Percentiles rank a stretch among this genome's conserved stretches.
Evolutionary conservation across 2,113 vertebrate genomes (phyloP).

Genomic region (Illadopsis cleaveri): DNA sequence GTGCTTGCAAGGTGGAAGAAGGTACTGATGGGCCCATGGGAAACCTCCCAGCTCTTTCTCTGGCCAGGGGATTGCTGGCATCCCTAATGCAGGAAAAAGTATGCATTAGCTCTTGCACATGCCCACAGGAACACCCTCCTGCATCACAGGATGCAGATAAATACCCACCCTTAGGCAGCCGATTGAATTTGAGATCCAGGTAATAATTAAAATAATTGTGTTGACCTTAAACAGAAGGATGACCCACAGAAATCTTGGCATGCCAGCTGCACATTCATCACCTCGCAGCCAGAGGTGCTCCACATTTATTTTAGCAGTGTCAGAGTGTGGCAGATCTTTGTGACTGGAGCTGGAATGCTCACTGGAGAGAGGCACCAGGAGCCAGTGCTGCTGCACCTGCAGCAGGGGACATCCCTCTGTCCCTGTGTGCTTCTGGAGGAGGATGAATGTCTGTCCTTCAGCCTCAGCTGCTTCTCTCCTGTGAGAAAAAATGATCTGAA

Average conservation of each 20-base stretch:
- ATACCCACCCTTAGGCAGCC: not conserved
- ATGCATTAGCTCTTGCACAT: rapidly evolving
- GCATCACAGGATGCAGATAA: not conserved
- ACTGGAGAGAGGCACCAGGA: not conserved
- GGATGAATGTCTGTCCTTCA: not conserved
- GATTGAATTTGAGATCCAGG: not conserved
- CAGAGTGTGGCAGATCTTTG: not conserved
- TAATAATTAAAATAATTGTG: constrained; percentile 26
- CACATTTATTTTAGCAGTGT: not conserved
- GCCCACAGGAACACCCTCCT: not conserved
- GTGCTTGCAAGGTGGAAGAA: not conserved
- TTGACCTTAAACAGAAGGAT: not conserved
- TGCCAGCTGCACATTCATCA: not conserved
- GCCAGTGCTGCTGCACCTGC: not conserved
- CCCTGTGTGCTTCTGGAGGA: not conserved
- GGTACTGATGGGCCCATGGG: not conserved
- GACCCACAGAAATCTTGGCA: not conserved
- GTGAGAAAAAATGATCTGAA: not conserved
- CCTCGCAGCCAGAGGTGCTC: not conserved
- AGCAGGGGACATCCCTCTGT: rapidly evolving
- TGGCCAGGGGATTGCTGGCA: not conserved
- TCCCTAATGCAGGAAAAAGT: not conserved
- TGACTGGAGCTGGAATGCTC: not conserved
- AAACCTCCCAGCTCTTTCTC: not conserved
- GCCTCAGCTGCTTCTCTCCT: not conserved